Base-by-base conservation (phyloP, 1,140 invertebrate species). In the Ips nitidus region DNA sequence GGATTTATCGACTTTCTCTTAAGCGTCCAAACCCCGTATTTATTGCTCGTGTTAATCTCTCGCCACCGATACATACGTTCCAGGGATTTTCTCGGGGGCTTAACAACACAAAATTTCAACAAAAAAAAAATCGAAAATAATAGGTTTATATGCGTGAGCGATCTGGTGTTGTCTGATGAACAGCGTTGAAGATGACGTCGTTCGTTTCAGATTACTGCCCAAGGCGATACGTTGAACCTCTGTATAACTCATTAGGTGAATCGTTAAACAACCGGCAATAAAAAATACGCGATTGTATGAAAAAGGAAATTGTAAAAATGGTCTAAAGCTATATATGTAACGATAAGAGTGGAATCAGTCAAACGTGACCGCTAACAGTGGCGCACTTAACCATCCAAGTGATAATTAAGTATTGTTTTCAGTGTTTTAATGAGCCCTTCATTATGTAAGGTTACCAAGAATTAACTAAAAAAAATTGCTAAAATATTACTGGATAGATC, bases 211-310 rank as follows among this genome's bases (percentile, higher is more conserved):
- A 66, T 66, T 66, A 66, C 64, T 66, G 64, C 64, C 64, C 64
- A 57, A 66, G 64, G 64, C 64, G 42, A 66, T 66, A 66, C 64
- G 64, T 66, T 66, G 64, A 66, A 66, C 64, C 41, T 66, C 45
- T 50, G 53, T 42, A 66, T 57, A 52, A 53, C 64, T 57, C 64
- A 66, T 66, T 66, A 66, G 42, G 53, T 43, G 64, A 66, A 66
- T 66, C 64, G 64, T 66, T 66, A 66, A 66, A 57, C 37, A 40
- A 66, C 64, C 22, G 22, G 22, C 22, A 45, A 66, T 66, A 66
- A 66, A 57, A 57, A 66, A 57, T 62, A 62, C 60, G 50, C 37
- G 42, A 50, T 62, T 62, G 60, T 62, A 62, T 62, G 60, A 62
- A 52, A 22, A 22, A 36, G 60, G 60, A 62, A 62, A 62, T 47